Evolutionary conservation across 2,888 invertebrate species (phyloP).

Genomic region (Amiota minor): DNA sequence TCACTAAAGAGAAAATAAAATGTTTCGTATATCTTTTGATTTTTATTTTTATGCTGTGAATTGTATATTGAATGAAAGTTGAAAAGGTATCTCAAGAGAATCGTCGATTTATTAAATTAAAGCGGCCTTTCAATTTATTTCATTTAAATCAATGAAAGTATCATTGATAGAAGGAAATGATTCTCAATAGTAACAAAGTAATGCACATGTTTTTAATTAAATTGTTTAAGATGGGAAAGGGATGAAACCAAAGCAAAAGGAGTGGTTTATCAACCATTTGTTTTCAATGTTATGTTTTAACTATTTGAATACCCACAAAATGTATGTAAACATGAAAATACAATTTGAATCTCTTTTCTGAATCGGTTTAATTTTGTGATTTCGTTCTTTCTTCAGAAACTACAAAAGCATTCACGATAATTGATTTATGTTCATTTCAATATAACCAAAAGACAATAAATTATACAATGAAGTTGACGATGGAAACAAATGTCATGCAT

Average conservation of each 20-base stretch:
- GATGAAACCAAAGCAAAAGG: too few relatives aligned
- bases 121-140: too few relatives aligned
- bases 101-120: not conserved
- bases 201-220: too few relatives aligned
- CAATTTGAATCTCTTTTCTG: too few relatives aligned
- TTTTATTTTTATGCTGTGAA: conserved; percentile 1
- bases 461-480: conserved; percentile 1
- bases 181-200: too few relatives aligned
- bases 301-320: not conserved
- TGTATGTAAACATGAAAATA: too few relatives aligned
- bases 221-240: too few relatives aligned
- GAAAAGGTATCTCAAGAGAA: not conserved
- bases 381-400: not conserved
- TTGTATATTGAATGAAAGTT: conserved; percentile 9
- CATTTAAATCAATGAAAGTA: too few relatives aligned
- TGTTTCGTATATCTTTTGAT: not conserved
- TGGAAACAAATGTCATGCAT: not conserved
- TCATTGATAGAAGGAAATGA: too few relatives aligned
- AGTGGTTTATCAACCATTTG: conserved; percentile 15
- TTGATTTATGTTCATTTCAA: too few relatives aligned
- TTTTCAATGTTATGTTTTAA: conserved; percentile 23
- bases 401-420: not conserved
- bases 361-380: too few relatives aligned
- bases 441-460: not conserved
- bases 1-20: not conserved